Evolutionary conservation across 2,888 invertebrate genomes (phyloP), one percentile per base, ranked within the genome.

Genomic region (Leistus spinibarbis): DNA sequence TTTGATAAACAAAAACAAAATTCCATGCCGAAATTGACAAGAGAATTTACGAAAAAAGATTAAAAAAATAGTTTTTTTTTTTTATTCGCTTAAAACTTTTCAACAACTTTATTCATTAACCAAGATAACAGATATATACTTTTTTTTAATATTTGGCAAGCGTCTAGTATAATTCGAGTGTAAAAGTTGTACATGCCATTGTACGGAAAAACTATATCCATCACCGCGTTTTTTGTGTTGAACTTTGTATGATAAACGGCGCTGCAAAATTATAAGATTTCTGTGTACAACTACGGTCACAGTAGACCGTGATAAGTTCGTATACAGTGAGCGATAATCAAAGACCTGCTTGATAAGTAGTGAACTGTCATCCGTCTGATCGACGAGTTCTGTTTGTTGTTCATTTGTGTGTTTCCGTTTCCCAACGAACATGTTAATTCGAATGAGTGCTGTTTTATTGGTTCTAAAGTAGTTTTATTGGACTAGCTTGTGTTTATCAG

Each of bases 211-310:
- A 67, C 62, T 62, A 56, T 72, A 66, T 40, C 56, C 62, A 73
- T 73, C 73, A 62, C 4, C 16, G 62, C 65, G 64, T 56, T 60
- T 73, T 73, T 73, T 66, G 40, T n/a, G 57, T 22, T 40, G 67
- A 66, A 73, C 66, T 66, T 73, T 66, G 65, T 27, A 24, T 54
- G 73, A 67, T 73, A 73, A 40, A 67, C 73, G 67, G 67, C 67
- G 67, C 53, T 72, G 72, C 72, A 65, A 72, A 72, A 72, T 72
- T 19, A 69, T 19, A 57, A 65, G 57, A 72, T 66, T 72, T 72
- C 66, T 72, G 54, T 23, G 53, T 62, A 24, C 40, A 24, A 3
- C 7, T 4, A 24, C 24, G 24, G 24, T 24, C 24, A 24, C 24
- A 40, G 40, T 40, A 40, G 40, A 13, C 40, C 40, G 3, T 40